Evolutionary conservation across 2,113 vertebrate genomes (phyloP).

Genomic region (Chionomys nivalis): DNA sequence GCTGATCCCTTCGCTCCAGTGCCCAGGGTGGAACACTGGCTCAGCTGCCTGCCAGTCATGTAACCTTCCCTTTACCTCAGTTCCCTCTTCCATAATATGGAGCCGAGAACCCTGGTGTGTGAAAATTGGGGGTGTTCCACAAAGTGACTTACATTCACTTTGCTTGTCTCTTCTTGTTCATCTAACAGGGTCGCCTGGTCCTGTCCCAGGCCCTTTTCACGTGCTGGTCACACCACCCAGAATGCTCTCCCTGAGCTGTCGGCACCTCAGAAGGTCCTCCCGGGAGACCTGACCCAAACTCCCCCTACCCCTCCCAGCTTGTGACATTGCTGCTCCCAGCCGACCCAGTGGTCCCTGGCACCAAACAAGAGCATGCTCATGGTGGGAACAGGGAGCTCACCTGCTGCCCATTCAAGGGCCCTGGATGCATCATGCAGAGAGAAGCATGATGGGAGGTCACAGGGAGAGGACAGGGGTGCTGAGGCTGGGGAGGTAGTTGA

Average conservation of each 20-base stretch:
- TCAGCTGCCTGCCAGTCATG: neutral
- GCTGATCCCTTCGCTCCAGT: neutral
- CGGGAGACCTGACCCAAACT: neutral
- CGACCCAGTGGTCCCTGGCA: neutral
- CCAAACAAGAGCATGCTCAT: neutral
- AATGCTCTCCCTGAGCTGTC: neutral
- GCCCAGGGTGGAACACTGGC: neutral
- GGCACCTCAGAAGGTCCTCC: neutral
- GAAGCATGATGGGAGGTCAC: neutral
- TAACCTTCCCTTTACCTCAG: neutral
- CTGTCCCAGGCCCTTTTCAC: neutral
- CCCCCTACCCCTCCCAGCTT: neutral
- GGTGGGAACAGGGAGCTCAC: neutral
- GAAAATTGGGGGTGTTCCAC: neutral
- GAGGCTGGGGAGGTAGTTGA: neutral
- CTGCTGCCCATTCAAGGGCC: neutral
- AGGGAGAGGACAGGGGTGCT: fast-evolving
- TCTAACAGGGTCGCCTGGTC: neutral
- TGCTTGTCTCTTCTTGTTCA: no score
- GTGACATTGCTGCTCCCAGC: neutral
- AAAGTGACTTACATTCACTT: neutral
- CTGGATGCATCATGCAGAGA: neutral
- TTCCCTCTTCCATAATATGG: neutral
- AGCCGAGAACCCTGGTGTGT: neutral
- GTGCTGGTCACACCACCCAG: neutral